Conservation (phyloP, 2,888 invertebrate genomes). For the Chymomyza caudatula region DNA sequence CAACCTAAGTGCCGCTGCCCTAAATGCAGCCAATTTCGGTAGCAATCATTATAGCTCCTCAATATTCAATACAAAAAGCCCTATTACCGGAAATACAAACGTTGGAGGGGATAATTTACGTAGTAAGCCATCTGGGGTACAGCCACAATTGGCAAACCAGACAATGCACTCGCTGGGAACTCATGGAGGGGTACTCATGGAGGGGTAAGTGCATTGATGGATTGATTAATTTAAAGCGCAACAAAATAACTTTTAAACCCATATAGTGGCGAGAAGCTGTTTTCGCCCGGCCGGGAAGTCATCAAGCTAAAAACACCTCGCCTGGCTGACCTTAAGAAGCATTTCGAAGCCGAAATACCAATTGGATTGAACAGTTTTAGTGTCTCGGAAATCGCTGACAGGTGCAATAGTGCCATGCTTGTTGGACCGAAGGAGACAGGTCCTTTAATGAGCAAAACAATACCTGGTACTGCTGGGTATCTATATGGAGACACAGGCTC, state of each 20-base stretch:
- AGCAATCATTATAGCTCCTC: too few species aligned
- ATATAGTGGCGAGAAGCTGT: not conserved
- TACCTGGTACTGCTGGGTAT: not conserved
- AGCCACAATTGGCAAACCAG: slow-evolving; percentile 16
- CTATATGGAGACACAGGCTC: slow-evolving; percentile 57
- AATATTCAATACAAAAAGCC: slow-evolving; percentile 34
- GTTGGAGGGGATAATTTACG: slow-evolving; percentile 20
- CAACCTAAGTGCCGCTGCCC: too few species aligned
- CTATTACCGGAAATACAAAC: slow-evolving; percentile 7
- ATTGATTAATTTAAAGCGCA: slow-evolving; percentile 13
- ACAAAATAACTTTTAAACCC: not conserved
- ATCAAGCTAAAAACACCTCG: not conserved
- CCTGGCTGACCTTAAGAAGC: slow-evolving; percentile 36
- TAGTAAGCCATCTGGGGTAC: slow-evolving; percentile 36
- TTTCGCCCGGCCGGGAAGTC: not conserved
- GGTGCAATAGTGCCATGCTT: too few species aligned
- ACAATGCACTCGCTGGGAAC: slow-evolving; percentile 26
- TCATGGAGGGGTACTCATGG: slow-evolving; percentile 8
- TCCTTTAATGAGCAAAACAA: not conserved
- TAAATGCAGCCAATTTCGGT: too few species aligned
- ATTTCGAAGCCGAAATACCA: slow-evolving; percentile 63
- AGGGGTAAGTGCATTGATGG: slow-evolving; percentile 15
- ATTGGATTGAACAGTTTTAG: slow-evolving; percentile 24
- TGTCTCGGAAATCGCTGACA: too few species aligned
- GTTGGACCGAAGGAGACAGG: too few species aligned